A percentile compares a stretch with the other conserved stretches of the same genome.
Conservation (phyloP, 1,140 invertebrate species). For the Caerostris extrusa region DNA sequence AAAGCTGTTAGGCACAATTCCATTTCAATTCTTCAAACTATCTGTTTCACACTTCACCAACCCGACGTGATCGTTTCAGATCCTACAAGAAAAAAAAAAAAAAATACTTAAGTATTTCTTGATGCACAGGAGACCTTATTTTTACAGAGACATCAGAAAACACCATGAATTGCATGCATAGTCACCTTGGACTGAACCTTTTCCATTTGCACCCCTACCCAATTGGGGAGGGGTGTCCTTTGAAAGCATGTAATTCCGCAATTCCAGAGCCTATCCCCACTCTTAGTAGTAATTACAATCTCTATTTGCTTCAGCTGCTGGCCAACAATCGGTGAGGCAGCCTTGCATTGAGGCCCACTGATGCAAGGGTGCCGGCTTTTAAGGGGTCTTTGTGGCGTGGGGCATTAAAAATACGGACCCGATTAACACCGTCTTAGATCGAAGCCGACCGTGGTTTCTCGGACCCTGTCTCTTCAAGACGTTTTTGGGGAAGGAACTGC, state of each 20-base stretch:
- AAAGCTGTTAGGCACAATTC: constrained; percentile 12
- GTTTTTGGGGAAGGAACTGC: background rate
- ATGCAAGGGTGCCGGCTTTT: constrained; percentile 61
- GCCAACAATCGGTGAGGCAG: constrained; percentile 60
- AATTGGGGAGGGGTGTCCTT: constrained; percentile 46
- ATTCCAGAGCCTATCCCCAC: constrained; percentile 50
- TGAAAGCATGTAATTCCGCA: constrained; percentile 71
- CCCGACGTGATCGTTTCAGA: background rate
- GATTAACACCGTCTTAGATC: constrained; percentile 71
- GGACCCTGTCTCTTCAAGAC: background rate
- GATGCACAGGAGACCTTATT: background rate
- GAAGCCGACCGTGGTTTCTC: constrained; percentile 16
- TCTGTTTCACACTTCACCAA: constrained; percentile 56
- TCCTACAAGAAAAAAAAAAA: background rate
- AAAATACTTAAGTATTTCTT: background rate
- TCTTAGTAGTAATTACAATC: constrained; percentile 72
- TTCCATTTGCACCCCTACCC: background rate
- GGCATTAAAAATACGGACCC: constrained; percentile 61
- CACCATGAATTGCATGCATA: constrained; percentile 43
- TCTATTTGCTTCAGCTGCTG: constrained; percentile 54
- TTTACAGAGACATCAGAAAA: constrained; percentile 50
- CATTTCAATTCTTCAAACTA: constrained; percentile 36
- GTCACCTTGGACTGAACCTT: background rate
- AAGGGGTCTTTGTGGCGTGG: constrained; percentile 57
- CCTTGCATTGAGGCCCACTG: constrained; percentile 37